Conservation (phyloP, 2,797 vertebrate genomes). For the Periparus ater region DNA sequence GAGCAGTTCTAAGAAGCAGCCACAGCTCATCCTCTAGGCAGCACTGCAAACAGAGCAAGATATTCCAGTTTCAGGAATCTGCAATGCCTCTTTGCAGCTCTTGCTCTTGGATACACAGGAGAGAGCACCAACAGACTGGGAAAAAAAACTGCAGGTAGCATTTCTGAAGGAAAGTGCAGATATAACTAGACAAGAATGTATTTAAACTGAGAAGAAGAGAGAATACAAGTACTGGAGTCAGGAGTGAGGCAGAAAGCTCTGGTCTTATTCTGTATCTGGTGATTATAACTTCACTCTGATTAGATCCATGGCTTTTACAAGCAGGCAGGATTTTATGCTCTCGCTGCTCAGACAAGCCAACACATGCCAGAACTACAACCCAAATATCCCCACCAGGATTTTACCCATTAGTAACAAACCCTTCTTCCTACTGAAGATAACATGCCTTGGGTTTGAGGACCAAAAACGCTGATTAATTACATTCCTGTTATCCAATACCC, state of each 20-base stretch:
- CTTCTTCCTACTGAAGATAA: neutral
- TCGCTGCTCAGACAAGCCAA: neutral
- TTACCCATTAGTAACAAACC: neutral
- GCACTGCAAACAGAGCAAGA: conserved; percentile 27
- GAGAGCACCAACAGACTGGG: neutral
- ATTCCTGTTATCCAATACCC: conserved; percentile 4
- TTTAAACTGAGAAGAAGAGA: neutral
- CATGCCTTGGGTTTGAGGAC: neutral
- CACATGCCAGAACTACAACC: neutral
- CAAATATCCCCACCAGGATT: conserved; percentile 1
- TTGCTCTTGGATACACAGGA: neutral
- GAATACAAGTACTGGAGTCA: neutral
- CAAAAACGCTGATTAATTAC: conserved; percentile 10
- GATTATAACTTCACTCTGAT: neutral
- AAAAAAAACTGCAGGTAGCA: neutral
- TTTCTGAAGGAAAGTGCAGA: neutral
- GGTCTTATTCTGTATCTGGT: neutral
- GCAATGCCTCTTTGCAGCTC: neutral
- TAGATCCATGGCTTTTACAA: neutral
- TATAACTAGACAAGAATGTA: neutral
- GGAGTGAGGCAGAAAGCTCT: neutral
- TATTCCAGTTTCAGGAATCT: conserved; percentile 22
- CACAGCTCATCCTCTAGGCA: conserved; percentile 28
- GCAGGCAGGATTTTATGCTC: neutral
- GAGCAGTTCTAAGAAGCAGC: neutral